Base-by-base conservation (phyloP, 2,797 vertebrate species). In the Myotis vivesi region DNA sequence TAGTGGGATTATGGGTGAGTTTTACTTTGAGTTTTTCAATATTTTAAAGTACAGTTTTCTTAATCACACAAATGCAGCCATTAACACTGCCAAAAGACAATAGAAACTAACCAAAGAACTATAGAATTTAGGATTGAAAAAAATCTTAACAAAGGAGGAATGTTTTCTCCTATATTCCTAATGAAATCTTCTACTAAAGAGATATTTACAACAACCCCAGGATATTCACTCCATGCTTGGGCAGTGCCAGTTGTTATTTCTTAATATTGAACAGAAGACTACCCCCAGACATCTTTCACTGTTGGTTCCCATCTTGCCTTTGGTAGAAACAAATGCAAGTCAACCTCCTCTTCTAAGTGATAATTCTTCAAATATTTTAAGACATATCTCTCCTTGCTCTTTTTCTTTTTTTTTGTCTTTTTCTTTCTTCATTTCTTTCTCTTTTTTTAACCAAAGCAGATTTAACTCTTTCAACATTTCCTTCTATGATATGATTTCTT, bases 361-460 rank as follows among this genome's bases (percentile, higher is more conserved):
- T 44, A 86, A n/a, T 44, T 79, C 23, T 91, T 89, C 79, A 91
- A 83, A 75, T 81, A 64, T 71, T 76, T 87, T 51, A 87, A 85
- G 83, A 85, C 28, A 23, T 30, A 2, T 33, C 68, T 91, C 36
- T 69, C 22, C 11, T 64, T 28, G 19, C 19, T 30, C 22, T 30
- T 57, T 84, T 44, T 12, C 20, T 55, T 66, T 41, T 15, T 6
- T 46, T 38, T 46, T 19, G 15, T 41, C 20, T 9, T 13, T 20
- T 44, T 8, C 20, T 55, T 66, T 41, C 12, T 59, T 72, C 16
- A 8, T 44, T 68, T n/a, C 9, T n/a, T 22, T 25, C 49, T 25
- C 9, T 57, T 59, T 12, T 51, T 66, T 44, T 38, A 57, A 76
- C 36, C 53, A 87, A 59, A 62, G 13, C n/a, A 79, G 11, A 49